phyloP scores from a whole-genome alignment of 2,113 vertebrate genomes.

The Noctilio leporinus region DNA sequence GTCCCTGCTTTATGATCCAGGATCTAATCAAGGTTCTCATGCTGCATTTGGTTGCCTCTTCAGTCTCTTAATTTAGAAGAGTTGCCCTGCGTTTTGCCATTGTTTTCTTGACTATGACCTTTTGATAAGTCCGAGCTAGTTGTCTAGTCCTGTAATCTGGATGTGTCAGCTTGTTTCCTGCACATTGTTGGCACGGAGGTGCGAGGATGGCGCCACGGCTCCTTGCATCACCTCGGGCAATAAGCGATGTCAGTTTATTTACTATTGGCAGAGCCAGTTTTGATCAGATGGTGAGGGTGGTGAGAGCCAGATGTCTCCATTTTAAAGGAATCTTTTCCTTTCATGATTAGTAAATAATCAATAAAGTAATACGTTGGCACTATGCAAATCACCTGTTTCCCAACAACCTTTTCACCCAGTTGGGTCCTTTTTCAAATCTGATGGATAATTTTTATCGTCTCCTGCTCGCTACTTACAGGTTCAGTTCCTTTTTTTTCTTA shows the following conservation, averaged over 20 bases:
- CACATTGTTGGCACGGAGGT: neutral
- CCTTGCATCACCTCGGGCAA: neutral
- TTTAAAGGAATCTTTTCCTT: neutral
- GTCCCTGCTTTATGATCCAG: neutral
- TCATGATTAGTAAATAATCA: neutral
- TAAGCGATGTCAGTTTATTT: neutral
- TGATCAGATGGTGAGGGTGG: neutral
- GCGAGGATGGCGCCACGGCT: neutral
- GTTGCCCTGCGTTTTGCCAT: neutral
- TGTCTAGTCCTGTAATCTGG: neutral
- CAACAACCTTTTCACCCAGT: neutral
- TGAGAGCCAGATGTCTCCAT: constrained; percentile 11
- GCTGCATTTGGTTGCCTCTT: neutral
- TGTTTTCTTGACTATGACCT: neutral
- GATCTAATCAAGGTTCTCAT: neutral
- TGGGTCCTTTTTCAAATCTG: neutral
- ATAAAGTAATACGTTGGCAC: neutral
- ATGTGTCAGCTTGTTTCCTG: neutral
- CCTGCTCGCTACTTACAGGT: neutral
- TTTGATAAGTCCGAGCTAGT: neutral
- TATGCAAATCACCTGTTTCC: neutral
- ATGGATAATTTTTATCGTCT: neutral
- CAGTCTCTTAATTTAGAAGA: neutral
- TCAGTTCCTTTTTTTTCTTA: neutral
- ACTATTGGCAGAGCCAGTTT: neutral